Evolutionary conservation across 2,888 invertebrate species (phyloP).

Genomic region (Rhaphigaster nebulosa): DNA sequence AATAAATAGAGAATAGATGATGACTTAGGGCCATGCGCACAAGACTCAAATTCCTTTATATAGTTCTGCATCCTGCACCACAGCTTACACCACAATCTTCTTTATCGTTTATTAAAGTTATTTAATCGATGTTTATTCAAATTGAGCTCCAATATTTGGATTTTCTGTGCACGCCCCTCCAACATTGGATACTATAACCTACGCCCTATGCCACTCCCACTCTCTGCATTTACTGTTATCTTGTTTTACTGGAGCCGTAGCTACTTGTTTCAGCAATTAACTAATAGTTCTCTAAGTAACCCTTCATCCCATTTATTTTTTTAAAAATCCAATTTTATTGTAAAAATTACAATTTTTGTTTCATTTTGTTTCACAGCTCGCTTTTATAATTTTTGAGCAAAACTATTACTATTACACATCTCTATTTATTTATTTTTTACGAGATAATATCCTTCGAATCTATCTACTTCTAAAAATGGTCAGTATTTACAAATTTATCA

Average conservation of each 20-base stretch:
- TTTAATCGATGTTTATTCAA: not conserved
- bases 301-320: no score
- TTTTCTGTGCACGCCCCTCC: not conserved
- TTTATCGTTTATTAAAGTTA: not conserved
- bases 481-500: no score
- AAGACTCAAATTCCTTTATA: not conserved
- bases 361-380: no score
- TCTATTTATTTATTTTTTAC: no score
- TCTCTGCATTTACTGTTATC: not conserved
- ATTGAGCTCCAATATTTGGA: not conserved
- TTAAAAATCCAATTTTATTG: no score
- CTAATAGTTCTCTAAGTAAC: not conserved
- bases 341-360: no score
- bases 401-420: no score
- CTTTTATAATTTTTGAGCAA: no score
- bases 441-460: no score
- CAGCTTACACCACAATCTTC: not conserved
- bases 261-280: not conserved
- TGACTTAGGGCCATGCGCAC: constrained; percentile 28
- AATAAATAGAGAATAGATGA: constrained; percentile 37
- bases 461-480: no score
- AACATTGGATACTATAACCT: not conserved
- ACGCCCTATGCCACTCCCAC: constrained; percentile 15
- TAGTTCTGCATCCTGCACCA: constrained; percentile 8
- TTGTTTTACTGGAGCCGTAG: not conserved